Base-by-base conservation (phyloP, 2,888 invertebrate species). In the Autographa gamma region DNA sequence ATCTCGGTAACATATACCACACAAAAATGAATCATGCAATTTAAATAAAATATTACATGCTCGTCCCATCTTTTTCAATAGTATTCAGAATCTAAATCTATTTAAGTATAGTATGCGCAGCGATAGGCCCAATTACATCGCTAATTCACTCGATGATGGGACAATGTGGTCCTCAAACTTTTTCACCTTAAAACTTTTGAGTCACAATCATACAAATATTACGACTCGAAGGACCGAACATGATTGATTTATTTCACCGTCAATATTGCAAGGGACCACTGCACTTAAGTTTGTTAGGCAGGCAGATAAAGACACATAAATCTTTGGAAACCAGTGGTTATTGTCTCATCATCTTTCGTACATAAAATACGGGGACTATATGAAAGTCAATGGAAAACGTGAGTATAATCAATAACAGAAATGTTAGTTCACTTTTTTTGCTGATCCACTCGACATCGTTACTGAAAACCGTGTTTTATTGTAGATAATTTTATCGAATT, bases 361-460 rank as follows among this genome's bases (percentile, higher is more conserved):
- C 85, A 88, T 88, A 90, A 90, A 91, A 89, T 88, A 88, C 88
- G 85, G 88, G 86, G 88, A 89, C 90, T 90, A 86, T 86, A 91
- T 88, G 89, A 89, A 89, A 90, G 89, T 90, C 94, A 90, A 94
- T 95, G 91, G 89, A 92, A 94, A 93, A 93, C 94, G 94, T 95
- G 94, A 93, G 93, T 94, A 94, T 91, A 88, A 80, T 89, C 85
- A 74, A 13, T 65, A 14, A 66, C 64, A 88, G 32, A 88, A 86
- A 6, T 69, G n/a, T 69, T n/a, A n/a, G n/a, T n/a, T 79, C 6
- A 59, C 8, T 14, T 31, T 31, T 54, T 54, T 54, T 11, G 4
- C 7, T 5, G 11, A 8, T 59, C 6, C 11, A 4, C 32, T 16
- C 13, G 8, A 59, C 4, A 16, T 59, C 25, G 16, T 18, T 6